A percentile compares a stretch with the other conserved stretches of the same genome.
Evolutionary conservation across 2,113 vertebrate genomes (phyloP).

Genomic region (Grantiella picta): DNA sequence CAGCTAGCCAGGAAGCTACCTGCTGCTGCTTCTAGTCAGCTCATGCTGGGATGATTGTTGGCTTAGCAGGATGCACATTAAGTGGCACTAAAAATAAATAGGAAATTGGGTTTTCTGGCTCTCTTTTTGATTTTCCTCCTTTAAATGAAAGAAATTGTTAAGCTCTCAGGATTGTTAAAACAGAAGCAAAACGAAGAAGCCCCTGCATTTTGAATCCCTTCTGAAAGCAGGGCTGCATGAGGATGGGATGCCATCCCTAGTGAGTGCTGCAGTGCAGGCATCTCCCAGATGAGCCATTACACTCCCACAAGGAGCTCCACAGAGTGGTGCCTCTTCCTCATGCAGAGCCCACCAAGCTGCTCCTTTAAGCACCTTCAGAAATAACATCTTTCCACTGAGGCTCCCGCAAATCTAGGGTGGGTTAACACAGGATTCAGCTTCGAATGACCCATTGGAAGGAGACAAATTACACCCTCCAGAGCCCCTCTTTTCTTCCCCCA

Average conservation of each 20-base stretch:
- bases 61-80: slow-evolving; percentile 27
- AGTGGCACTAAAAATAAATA: slow-evolving; percentile 53
- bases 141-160: slow-evolving; percentile 16
- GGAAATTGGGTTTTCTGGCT: background rate
- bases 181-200: background rate
- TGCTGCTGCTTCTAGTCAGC: slow-evolving; percentile 27
- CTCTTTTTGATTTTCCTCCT: background rate
- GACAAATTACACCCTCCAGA: background rate
- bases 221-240: rapidly evolving
- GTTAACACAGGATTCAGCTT: background rate
- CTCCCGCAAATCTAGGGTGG: background rate
- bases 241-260: background rate
- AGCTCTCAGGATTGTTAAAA: background rate
- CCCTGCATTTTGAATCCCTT: background rate
- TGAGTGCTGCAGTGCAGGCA: background rate
- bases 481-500: background rate
- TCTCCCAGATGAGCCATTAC: background rate
- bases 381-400: background rate
- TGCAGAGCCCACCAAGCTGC: rapidly evolving
- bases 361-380: background rate
- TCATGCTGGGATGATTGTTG: slow-evolving; percentile 36
- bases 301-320: background rate
- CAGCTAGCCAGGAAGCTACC: slow-evolving; percentile 8
- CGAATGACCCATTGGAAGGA: background rate
- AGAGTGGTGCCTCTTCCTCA: background rate